Evolutionary conservation across 2,888 invertebrate genomes (phyloP).

Genomic region (Aleiodes leptofemur): DNA sequence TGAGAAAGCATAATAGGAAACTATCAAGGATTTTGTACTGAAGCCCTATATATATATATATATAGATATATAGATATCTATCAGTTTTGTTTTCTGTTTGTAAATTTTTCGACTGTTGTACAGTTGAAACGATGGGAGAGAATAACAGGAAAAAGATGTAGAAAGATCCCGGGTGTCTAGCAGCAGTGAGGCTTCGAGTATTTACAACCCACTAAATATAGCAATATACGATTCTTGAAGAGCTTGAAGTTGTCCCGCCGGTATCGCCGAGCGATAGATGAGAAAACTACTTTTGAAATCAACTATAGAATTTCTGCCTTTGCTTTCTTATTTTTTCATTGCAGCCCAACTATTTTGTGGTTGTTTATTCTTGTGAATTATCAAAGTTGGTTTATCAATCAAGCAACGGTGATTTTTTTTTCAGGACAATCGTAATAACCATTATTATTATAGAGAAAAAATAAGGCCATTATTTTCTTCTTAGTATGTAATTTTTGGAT

Average conservation of each 20-base stretch:
- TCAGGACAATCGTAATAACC: too few species aligned
- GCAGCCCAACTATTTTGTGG: not conserved
- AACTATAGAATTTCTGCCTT: not conserved
- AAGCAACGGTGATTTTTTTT: too few species aligned
- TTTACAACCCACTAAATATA: slow-evolving; percentile 72
- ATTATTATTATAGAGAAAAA: too few species aligned
- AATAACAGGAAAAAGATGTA: slow-evolving; percentile 41
- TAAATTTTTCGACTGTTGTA: too few species aligned
- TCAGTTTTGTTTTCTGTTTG: too few species aligned
- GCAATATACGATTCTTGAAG: slow-evolving; percentile 54
- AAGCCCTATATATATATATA: too few species aligned
- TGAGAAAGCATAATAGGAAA: not conserved
- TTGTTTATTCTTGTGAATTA: too few species aligned
- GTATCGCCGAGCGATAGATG: slow-evolving; percentile 13
- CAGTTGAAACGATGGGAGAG: slow-evolving; percentile 13
- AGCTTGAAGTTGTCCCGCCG: slow-evolving; percentile 39
- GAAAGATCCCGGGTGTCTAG: slow-evolving; percentile 51
- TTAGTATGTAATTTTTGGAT: too few species aligned
- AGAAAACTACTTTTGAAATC: slow-evolving; percentile 11
- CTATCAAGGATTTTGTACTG: not conserved
- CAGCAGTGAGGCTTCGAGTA: slow-evolving; percentile 59
- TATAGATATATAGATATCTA: too few species aligned
- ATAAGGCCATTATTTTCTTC: too few species aligned
- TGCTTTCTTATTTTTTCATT: slow-evolving; percentile 24
- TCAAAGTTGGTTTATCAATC: too few species aligned